Conservation (phyloP, 2,888 invertebrate species). For the Cataglyphis cursor region DNA sequence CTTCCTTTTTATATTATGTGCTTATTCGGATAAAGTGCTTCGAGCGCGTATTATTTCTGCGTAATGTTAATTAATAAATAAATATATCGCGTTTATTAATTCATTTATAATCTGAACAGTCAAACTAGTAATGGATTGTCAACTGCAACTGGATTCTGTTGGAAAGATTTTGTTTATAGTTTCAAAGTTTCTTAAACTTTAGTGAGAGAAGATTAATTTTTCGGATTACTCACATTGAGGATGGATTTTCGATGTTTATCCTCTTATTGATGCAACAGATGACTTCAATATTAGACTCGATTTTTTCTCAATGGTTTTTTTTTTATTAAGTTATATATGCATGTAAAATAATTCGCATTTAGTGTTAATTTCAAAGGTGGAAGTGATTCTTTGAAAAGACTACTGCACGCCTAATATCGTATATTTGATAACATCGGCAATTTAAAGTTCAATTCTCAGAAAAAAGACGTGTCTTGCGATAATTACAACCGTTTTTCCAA, state of each 20-base stretch:
- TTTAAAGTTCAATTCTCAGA: slow-evolving; percentile 8
- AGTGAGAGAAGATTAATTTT: slow-evolving; percentile 44
- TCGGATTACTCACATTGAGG: slow-evolving; percentile 16
- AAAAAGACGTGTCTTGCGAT: slow-evolving; percentile 8
- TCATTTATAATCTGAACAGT: slow-evolving; percentile 56
- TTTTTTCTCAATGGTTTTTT: slow-evolving; percentile 27
- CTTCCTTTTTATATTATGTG: slow-evolving; percentile 55
- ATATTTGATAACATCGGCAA: slow-evolving; percentile 23
- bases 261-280: slow-evolving; percentile 11
- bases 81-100: slow-evolving; percentile 53
- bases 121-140: slow-evolving; percentile 74
- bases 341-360: slow-evolving; percentile 14
- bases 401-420: slow-evolving; percentile 14
- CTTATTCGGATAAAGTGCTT: slow-evolving; percentile 63
- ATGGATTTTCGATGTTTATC: slow-evolving; percentile 25
- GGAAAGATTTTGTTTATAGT: slow-evolving; percentile 55
- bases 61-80: slow-evolving; percentile 29
- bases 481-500: slow-evolving; percentile 20
- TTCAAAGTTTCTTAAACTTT: slow-evolving; percentile 43
- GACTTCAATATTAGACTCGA: slow-evolving; percentile 28
- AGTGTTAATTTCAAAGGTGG: slow-evolving; percentile 46
- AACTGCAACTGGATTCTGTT: slow-evolving; percentile 62
- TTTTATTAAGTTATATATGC: not conserved
- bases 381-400: slow-evolving; percentile 45
- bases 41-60: slow-evolving; percentile 46